Percentiles rank a stretch among this genome's conserved stretches.
phyloP scores from a whole-genome alignment of 2,113 vertebrate species.

The Vimba vimba region DNA sequence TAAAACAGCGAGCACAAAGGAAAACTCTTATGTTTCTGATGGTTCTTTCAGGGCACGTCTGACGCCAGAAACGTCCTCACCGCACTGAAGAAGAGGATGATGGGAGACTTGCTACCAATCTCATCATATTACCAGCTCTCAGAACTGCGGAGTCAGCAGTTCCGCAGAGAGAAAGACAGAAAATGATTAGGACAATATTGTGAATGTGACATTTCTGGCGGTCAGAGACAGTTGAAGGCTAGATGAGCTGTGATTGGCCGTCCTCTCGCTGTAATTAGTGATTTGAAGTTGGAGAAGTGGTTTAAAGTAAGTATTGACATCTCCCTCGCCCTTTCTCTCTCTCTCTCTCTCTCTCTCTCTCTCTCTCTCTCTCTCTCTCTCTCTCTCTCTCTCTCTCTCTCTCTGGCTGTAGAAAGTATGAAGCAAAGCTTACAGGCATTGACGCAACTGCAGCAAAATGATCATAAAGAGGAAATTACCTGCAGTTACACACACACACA shows the following conservation, averaged over 20 bases:
- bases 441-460: conserved; percentile 34
- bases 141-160: conserved; percentile 41
- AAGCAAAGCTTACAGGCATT: conserved; percentile 28
- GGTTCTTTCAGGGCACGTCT: background rate
- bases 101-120: conserved; percentile 19
- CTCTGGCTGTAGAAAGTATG: conserved; percentile 11
- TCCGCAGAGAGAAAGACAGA: conserved; percentile 26
- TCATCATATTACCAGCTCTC: conserved; percentile 42
- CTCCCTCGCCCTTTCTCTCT: conserved; percentile 22
- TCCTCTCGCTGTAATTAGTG: conserved; percentile 24
- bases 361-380: conserved; percentile 22
- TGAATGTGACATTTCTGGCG: conserved; percentile 28
- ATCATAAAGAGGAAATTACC: conserved; percentile 17
- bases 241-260: conserved; percentile 9
- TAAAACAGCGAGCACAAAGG: background rate
- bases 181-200: conserved; percentile 34
- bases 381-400: conserved; percentile 10
- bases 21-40: background rate
- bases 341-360: conserved; percentile 17
- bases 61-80: conserved; percentile 3
- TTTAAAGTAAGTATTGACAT: conserved; percentile 38
- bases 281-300: conserved; percentile 24
- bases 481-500: conserved; percentile 18
- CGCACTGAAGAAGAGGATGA: background rate
- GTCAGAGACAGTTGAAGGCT: background rate